phyloP scores from a whole-genome alignment of 2,113 vertebrate genomes.

The Leucoraja erinaceus region DNA sequence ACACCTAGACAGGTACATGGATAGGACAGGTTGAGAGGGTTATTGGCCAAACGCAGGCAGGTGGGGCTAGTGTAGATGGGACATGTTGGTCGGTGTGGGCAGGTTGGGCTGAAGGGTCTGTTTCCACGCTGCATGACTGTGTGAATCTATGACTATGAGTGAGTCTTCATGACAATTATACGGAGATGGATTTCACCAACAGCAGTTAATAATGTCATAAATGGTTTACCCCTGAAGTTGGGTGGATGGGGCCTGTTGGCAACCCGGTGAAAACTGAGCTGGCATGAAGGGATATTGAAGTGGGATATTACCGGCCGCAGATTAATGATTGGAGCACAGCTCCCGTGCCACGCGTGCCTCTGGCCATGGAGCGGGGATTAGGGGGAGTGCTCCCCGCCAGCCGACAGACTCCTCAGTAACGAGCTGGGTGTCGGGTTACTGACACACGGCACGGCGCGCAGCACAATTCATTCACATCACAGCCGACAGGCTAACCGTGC shows the following conservation, averaged over 20 bases:
- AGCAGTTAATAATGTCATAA: neutral
- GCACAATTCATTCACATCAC: neutral
- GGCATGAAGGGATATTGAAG: conserved; percentile 23
- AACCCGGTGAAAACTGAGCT: conserved; percentile 17
- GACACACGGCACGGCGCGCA: neutral
- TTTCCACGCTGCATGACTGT: too few species aligned
- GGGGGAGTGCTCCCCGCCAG: neutral
- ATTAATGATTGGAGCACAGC: conserved; percentile 22
- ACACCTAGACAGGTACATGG: too few species aligned
- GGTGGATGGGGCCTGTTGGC: neutral
- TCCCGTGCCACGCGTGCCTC: conserved; percentile 23
- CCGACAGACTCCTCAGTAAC: neutral
- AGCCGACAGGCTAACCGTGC: neutral
- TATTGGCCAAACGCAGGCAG: too few species aligned
- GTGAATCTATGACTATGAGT: neutral
- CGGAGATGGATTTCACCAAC: neutral
- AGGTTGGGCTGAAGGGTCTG: too few species aligned
- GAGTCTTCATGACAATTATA: neutral
- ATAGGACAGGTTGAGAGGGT: too few species aligned
- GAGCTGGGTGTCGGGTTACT: conserved; percentile 13
- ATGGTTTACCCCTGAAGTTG: conserved; percentile 22
- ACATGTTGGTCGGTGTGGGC: too few species aligned
- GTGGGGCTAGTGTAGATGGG: too few species aligned
- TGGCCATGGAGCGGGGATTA: neutral
- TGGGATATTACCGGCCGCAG: conserved; percentile 1